phyloP scores from a whole-genome alignment of 2,113 vertebrate species.

The Psilopsiagon aurifrons region DNA sequence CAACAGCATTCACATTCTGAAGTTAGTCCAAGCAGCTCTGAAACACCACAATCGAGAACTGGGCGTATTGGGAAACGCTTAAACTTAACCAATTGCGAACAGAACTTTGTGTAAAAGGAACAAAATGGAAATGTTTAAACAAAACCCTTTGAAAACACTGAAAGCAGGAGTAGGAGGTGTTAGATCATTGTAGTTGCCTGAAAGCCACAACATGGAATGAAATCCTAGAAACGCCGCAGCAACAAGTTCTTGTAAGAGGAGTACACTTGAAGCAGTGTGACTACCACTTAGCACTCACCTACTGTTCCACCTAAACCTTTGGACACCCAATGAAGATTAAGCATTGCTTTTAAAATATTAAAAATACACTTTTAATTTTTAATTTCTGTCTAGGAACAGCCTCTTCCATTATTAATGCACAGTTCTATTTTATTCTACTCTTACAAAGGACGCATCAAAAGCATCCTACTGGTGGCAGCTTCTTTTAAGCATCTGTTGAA shows the following conservation, averaged over 20 bases:
- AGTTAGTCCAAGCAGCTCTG: not conserved
- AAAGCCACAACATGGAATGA: not conserved
- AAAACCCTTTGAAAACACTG: not conserved
- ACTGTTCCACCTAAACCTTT: not conserved
- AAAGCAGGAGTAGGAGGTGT: constrained; percentile 7
- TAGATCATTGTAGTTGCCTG: not conserved
- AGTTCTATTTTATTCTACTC: not conserved
- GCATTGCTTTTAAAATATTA: not conserved
- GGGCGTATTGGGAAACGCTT: not conserved
- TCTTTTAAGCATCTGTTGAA: not conserved
- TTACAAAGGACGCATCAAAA: not conserved
- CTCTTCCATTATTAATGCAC: not conserved
- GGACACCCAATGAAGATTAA: not conserved
- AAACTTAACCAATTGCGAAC: not conserved
- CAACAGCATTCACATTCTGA: not conserved
- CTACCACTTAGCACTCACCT: not conserved
- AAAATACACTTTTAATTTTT: not conserved
- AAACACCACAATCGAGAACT: not conserved
- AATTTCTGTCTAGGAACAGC: not conserved
- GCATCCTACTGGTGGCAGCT: not conserved
- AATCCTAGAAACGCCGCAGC: not conserved
- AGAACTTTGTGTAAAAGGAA: not conserved
- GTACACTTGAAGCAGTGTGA: not conserved
- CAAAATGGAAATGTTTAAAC: not conserved
- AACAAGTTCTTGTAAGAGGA: not conserved